These are phyloP conservation scores for Catharus fuscescens DNA, from an alignment of 2,113 vertebrate genomes.

Conservation along the genomic window DNA sequence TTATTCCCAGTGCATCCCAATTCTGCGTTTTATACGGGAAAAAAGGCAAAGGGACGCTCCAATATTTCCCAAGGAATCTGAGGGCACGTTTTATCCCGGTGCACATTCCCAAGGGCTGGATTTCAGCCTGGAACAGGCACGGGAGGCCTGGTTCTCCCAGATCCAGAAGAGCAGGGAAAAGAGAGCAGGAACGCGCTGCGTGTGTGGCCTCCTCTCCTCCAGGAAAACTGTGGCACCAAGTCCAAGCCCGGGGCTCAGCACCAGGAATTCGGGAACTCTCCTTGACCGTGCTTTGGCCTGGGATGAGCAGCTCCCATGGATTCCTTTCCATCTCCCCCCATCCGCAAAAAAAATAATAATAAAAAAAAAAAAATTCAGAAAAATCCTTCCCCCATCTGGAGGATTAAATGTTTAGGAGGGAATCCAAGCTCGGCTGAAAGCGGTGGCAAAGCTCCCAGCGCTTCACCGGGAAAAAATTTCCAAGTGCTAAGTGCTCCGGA, in stretches of 20 bases:
- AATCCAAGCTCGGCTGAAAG: not conserved
- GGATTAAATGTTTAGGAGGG: not conserved
- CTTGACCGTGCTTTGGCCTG: not conserved
- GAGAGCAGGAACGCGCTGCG: accelerated
- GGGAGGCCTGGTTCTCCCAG: not conserved
- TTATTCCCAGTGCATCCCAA: not conserved
- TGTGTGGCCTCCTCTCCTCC: not conserved
- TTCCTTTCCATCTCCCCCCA: not conserved
- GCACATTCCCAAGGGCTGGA: not conserved
- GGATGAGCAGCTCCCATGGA: not conserved
- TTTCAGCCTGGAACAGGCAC: not conserved
- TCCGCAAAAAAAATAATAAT: not conserved
- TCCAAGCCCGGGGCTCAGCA: not conserved
- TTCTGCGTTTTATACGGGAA: not conserved
- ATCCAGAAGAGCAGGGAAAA: not conserved
- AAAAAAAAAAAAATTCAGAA: not conserved
- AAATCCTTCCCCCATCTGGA: not conserved
- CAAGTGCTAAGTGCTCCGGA: not conserved
- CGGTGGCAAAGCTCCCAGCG: not conserved
- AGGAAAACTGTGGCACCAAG: not conserved
- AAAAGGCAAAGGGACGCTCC: accelerated
- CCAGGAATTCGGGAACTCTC: not conserved
- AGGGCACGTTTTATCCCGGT: not conserved
- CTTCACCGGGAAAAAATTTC: not conserved
- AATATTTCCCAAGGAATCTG: not conserved